Percentiles rank a stretch among this genome's conserved stretches.
phyloP scores from a whole-genome alignment of 2,888 invertebrate species.

The Hecatera dysodea region DNA sequence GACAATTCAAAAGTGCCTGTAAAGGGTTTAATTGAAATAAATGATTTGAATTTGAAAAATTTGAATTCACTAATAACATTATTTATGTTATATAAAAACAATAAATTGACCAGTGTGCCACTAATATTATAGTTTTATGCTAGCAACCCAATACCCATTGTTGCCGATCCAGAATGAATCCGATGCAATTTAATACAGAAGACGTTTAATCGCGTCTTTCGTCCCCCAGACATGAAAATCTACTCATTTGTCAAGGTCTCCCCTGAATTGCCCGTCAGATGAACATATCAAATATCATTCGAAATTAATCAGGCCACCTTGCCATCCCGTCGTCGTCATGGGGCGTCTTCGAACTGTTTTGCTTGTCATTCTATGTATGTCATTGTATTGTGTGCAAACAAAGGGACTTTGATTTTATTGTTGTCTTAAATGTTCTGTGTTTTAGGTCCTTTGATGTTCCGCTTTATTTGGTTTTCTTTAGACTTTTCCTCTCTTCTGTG shows the following conservation, averaged over 20 bases:
- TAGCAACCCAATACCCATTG: not conserved
- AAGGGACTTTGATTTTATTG: slow-evolving; percentile 64
- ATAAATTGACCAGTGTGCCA: not conserved
- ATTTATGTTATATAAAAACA: too few species aligned
- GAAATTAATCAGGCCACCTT: slow-evolving; percentile 85
- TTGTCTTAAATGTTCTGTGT: slow-evolving; percentile 44
- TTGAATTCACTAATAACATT: too few species aligned
- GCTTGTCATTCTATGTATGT: slow-evolving; percentile 63
- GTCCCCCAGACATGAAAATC: slow-evolving; percentile 83
- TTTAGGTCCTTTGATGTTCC: slow-evolving; percentile 36
- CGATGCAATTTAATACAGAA: slow-evolving; percentile 76
- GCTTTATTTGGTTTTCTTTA: slow-evolving; percentile 6
- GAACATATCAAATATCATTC: slow-evolving; percentile 89
- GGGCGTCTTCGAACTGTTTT: slow-evolving; percentile 69
- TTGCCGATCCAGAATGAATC: slow-evolving; percentile 73
- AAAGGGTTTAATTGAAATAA: too few species aligned
- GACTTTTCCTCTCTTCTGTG: not conserved
- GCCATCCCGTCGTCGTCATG: slow-evolving; percentile 68
- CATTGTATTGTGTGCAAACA: slow-evolving; percentile 65
- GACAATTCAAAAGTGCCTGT: too few species aligned
- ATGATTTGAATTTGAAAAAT: too few species aligned
- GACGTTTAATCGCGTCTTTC: slow-evolving; percentile 78
- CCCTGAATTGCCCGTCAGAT: slow-evolving; percentile 80
- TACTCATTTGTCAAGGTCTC: slow-evolving; percentile 86
- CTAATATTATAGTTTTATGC: not conserved